Evolutionary conservation across 2,888 invertebrate genomes (phyloP).

Genomic region (Carcina quercana): DNA sequence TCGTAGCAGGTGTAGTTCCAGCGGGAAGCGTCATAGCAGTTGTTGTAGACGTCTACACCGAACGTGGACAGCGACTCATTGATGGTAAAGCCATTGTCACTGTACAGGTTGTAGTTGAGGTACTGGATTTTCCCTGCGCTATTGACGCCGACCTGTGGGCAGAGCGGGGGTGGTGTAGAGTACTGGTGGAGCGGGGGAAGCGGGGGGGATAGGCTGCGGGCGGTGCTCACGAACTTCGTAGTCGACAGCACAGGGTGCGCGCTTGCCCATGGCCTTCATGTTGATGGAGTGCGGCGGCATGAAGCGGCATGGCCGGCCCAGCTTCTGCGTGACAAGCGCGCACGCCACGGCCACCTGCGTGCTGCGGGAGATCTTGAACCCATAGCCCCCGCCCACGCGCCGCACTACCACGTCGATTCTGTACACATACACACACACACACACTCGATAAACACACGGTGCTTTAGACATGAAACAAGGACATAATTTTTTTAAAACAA

Average conservation of each 20-base stretch:
- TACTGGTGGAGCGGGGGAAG: too few relatives aligned
- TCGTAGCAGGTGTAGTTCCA: conserved; percentile 34
- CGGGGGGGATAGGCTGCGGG: not conserved
- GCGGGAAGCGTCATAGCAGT: conserved; percentile 30
- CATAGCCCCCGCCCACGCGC: conserved; percentile 70
- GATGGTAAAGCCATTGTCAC: conserved; percentile 56
- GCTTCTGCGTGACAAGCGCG: conserved; percentile 75
- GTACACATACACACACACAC: not conserved
- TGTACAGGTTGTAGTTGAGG: conserved; percentile 56
- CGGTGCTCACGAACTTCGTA: too few relatives aligned
- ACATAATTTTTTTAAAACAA: not conserved
- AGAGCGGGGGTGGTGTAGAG: too few relatives aligned
- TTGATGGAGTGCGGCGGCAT: conserved; percentile 76
- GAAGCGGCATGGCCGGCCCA: conserved; percentile 78
- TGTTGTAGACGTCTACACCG: conserved; percentile 20
- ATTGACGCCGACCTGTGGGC: conserved; percentile 41
- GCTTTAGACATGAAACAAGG: too few relatives aligned
- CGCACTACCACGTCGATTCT: conserved; percentile 63
- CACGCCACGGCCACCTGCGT: conserved; percentile 74
- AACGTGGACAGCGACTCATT: conserved; percentile 29
- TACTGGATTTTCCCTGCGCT: conserved; percentile 66
- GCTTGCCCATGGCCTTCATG: conserved; percentile 74
- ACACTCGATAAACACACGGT: too few relatives aligned
- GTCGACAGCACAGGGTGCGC: conserved; percentile 57
- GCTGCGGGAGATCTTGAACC: conserved; percentile 80